phyloP scores from a whole-genome alignment of 2,113 vertebrate genomes.

The human region DNA sequence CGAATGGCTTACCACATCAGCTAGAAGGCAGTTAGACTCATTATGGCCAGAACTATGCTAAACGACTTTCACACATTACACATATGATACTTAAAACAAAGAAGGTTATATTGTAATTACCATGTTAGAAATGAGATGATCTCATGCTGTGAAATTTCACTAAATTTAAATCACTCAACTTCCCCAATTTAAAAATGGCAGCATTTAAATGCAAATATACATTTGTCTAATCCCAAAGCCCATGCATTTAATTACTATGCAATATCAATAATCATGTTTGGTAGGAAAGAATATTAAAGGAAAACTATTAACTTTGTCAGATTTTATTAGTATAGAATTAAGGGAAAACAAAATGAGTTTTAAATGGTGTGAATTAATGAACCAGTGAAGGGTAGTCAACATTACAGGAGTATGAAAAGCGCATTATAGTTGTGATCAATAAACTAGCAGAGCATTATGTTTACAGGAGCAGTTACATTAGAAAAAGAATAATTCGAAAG shows the following conservation, averaged over 20 bases:
- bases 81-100: background rate
- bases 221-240: background rate
- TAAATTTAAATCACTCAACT: constrained; percentile 19
- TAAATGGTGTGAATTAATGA: constrained; percentile 68
- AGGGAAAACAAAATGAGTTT: constrained; percentile 65
- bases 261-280: constrained; percentile 6
- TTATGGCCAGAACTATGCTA: background rate
- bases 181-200: background rate
- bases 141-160: background rate
- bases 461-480: constrained; percentile 59
- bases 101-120: background rate
- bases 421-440: constrained; percentile 60
- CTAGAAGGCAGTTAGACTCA: background rate
- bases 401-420: constrained; percentile 31
- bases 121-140: background rate
- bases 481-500: constrained; percentile 50
- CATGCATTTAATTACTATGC: background rate
- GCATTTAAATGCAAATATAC: background rate
- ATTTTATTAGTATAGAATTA: constrained; percentile 56
- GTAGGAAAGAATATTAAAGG: constrained; percentile 44
- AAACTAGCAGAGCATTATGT: constrained; percentile 3
- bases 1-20: background rate
- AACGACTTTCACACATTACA: background rate
- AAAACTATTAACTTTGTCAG: constrained; percentile 49
- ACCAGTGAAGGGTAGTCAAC: constrained; percentile 56